Percentiles rank a stretch among this genome's conserved stretches.
Conservation (phyloP, 2,797 vertebrate species). For the Podarcis lilfordi region DNA sequence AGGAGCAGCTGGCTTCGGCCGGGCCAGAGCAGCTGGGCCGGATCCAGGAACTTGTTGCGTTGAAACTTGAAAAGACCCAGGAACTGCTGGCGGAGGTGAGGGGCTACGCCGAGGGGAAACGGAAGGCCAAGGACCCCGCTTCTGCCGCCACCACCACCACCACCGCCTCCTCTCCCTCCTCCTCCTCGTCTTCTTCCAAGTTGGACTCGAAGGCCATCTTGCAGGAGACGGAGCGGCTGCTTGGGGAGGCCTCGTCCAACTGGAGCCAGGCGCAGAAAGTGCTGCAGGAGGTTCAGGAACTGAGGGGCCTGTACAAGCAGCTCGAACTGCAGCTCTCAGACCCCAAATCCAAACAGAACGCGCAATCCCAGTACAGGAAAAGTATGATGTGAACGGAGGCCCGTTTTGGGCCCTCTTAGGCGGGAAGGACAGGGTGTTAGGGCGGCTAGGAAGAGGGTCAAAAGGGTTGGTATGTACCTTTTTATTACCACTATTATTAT, state of each 20-base stretch:
- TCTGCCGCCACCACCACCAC: conserved; percentile 11
- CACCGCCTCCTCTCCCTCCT: conserved; percentile 20
- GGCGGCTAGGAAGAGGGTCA: neutral
- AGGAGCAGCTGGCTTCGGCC: conserved; percentile 48
- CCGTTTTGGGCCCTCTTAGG: conserved; percentile 13
- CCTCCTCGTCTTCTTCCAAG: conserved; percentile 58
- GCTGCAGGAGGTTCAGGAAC: conserved; percentile 89
- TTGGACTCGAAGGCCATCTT: conserved; percentile 80
- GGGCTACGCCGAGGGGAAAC: conserved; percentile 81
- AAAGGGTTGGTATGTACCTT: conserved; percentile 34
- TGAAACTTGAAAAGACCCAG: conserved; percentile 92
- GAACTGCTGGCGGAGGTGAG: conserved; percentile 85
- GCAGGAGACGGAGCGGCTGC: conserved; percentile 87
- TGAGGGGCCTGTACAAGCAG: conserved; percentile 86
- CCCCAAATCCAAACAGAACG: conserved; percentile 74
- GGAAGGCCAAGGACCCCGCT: conserved; percentile 75
- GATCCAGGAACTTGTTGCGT: conserved; percentile 89
- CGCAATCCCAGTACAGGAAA: conserved; percentile 79
- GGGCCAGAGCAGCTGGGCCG: conserved; percentile 71
- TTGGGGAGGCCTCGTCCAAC: conserved; percentile 85
- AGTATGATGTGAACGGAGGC: conserved; percentile 83
- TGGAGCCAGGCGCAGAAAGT: conserved; percentile 91
- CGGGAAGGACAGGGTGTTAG: neutral
- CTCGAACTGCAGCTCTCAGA: conserved; percentile 78
- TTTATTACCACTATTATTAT: conserved; percentile 53